These are phyloP conservation scores for Luperina nickerlii DNA, from an alignment of 2,888 invertebrate genomes.

Conservation along the genomic window DNA sequence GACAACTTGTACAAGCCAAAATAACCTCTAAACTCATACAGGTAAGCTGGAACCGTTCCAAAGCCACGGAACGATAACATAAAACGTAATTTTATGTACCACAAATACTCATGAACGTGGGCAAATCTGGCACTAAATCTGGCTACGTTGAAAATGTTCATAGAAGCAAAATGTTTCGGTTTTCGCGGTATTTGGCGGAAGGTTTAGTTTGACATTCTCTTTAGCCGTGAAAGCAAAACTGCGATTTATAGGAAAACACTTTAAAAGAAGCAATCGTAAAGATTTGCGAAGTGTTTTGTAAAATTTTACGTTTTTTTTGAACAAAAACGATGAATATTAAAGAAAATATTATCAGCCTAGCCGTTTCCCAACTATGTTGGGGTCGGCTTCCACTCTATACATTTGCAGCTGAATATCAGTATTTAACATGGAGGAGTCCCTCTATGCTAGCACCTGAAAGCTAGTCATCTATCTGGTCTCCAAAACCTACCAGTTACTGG, in stretches of 20 bases:
- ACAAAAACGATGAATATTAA: not conserved
- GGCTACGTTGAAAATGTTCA: constrained; percentile 12
- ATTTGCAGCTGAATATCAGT: not conserved
- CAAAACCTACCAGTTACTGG: not conserved
- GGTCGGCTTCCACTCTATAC: not conserved
- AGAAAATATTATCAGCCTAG: not conserved
- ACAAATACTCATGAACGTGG: constrained; percentile 44
- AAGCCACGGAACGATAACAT: constrained; percentile 29
- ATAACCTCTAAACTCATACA: constrained; percentile 22
- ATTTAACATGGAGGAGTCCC: not conserved
- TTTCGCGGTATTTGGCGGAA: not conserved
- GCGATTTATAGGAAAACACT: not conserved
- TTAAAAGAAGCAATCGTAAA: not conserved
- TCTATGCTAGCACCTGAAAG: too few relatives aligned
- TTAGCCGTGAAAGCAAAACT: not conserved
- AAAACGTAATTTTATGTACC: constrained; percentile 50
- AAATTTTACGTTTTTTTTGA: not conserved
- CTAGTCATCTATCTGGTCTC: not conserved
- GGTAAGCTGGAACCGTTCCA: constrained; percentile 52
- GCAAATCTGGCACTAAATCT: constrained; percentile 43
- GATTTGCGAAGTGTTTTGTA: not conserved
- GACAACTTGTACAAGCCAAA: constrained; percentile 23
- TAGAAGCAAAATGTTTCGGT: constrained; percentile 2
- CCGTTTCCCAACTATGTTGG: not conserved
- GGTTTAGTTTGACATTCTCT: not conserved